A percentile compares a stretch with the other conserved stretches of the same genome.
phyloP scores from a whole-genome alignment of 2,888 invertebrate species.

The Drosophila infuscata region DNA sequence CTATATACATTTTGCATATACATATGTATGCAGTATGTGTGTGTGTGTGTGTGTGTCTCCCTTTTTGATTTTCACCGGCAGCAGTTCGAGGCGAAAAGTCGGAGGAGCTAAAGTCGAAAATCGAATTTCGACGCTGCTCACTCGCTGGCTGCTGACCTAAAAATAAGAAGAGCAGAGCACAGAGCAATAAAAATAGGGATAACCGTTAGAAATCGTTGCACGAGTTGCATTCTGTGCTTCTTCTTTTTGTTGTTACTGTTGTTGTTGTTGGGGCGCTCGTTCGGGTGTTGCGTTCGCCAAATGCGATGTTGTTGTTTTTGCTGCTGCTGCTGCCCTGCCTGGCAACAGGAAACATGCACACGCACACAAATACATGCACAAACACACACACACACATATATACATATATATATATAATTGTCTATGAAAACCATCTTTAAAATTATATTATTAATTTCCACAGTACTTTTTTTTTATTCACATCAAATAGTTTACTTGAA shows the following conservation, averaged over 20 bases:
- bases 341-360: conserved; percentile 40
- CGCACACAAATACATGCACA: conserved; percentile 10
- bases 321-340: conserved; percentile 27
- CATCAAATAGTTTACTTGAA: background rate
- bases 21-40: background rate
- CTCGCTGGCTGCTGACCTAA: conserved; percentile 49
- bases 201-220: conserved; percentile 39
- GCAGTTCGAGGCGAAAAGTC: conserved; percentile 32
- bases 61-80: conserved; percentile 30
- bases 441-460: background rate
- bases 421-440: background rate
- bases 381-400: background rate
- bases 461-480: background rate
- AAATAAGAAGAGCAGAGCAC: conserved; percentile 31
- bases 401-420: background rate
- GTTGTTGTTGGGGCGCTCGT: conserved; percentile 4
- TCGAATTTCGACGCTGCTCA: conserved; percentile 40
- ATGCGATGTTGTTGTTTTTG: conserved; percentile 2
- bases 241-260: conserved; percentile 4
- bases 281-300: conserved; percentile 20
- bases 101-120: conserved; percentile 43
- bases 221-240: conserved; percentile 4
- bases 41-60: conserved; percentile 10
- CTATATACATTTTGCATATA: conserved; percentile 4
- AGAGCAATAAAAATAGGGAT: conserved; percentile 22